Percentiles rank a stretch among this genome's conserved stretches.
These are phyloP conservation scores for Borostomias antarcticus DNA, from an alignment of 2,797 vertebrate species.

Conservation along the genomic window DNA sequence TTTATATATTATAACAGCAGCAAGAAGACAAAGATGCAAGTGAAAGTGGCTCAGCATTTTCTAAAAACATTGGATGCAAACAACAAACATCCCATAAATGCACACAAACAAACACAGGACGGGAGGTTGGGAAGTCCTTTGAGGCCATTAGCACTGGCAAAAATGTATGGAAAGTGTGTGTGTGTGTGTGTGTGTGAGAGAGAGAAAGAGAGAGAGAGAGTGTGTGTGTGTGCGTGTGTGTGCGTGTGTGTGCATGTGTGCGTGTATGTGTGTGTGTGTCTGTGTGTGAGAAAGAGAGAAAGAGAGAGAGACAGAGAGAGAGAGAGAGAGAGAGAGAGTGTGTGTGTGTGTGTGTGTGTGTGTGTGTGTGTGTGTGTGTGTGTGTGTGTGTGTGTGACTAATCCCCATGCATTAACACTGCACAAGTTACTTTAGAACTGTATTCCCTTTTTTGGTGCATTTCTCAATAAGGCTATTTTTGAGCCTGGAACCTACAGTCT, in stretches of 20 bases:
- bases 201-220: not conserved
- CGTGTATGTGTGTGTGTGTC: not conserved
- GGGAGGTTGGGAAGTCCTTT: conserved; percentile 22
- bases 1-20: too few species aligned
- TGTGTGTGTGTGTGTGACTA: not conserved
- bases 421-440: too few species aligned
- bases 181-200: conserved; percentile 4
- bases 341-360: not conserved
- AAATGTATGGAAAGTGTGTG: not conserved
- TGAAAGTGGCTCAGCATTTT: not conserved
- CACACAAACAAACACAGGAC: conserved; percentile 49
- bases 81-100: not conserved
- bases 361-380: not conserved
- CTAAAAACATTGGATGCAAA: not conserved
- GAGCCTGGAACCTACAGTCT: too few species aligned
- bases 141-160: conserved; percentile 35
- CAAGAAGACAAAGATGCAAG: too few species aligned
- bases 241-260: not conserved
- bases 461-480: too few species aligned
- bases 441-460: too few species aligned
- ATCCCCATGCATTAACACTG: too few species aligned
- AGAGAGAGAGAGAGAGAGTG: not conserved
- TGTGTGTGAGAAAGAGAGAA: not conserved
- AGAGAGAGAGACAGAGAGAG: not conserved
- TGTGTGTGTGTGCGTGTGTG: not conserved